Percentiles rank a stretch among this genome's conserved stretches.
Evolutionary conservation across 2,888 invertebrate genomes (phyloP).

Genomic region (Tetropium fuscum): DNA sequence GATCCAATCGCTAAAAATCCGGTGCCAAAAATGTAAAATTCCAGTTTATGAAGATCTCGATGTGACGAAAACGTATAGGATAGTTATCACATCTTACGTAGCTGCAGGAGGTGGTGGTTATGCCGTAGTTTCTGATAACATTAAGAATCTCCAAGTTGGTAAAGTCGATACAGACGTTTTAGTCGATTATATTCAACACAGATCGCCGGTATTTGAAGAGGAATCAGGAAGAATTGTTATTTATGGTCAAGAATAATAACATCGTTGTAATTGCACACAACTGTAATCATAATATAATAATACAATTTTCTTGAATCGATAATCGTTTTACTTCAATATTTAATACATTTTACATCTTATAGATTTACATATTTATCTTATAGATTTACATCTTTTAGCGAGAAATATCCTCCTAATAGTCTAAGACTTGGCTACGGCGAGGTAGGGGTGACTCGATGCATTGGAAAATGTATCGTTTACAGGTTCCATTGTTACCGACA

Average conservation of each 20-base stretch:
- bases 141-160: constrained; percentile 66
- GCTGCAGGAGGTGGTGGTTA: constrained; percentile 78
- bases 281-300: too few species aligned
- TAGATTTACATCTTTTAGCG: too few species aligned
- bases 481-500: too few species aligned
- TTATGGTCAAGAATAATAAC: neutral
- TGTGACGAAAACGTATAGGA: constrained; percentile 69
- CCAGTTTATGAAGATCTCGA: constrained; percentile 75
- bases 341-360: too few species aligned
- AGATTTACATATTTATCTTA: too few species aligned
- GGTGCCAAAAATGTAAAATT: constrained; percentile 74
- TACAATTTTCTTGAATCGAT: too few species aligned
- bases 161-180: constrained; percentile 70
- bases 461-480: too few species aligned
- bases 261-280: too few species aligned
- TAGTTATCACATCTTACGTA: constrained; percentile 74
- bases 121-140: constrained; percentile 66
- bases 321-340: too few species aligned
- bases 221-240: constrained; percentile 68
- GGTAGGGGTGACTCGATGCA: too few species aligned
- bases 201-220: constrained; percentile 67
- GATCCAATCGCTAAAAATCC: constrained; percentile 69
- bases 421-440: too few species aligned
- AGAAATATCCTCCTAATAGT: too few species aligned
- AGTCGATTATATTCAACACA: constrained; percentile 67